These are phyloP conservation scores for Amblyjoppa fuscipennis DNA, from an alignment of 2,888 invertebrate species.

Conservation along the genomic window DNA sequence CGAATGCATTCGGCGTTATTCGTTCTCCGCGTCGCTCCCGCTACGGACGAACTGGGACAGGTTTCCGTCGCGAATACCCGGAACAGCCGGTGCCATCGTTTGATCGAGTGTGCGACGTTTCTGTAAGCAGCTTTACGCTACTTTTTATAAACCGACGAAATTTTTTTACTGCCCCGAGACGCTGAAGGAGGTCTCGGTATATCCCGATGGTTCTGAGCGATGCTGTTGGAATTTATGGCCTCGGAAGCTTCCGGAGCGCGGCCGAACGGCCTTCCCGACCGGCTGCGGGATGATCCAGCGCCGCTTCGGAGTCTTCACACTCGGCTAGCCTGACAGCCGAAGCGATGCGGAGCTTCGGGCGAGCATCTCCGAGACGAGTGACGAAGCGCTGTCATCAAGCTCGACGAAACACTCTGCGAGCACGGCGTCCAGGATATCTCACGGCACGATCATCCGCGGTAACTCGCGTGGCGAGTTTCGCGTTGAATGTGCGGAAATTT, in stretches of 20 bases:
- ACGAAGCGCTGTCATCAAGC: conserved; percentile 17
- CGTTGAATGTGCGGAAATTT: neutral
- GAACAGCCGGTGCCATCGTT: conserved; percentile 1
- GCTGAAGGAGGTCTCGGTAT: neutral
- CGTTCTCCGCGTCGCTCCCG: neutral
- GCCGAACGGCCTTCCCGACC: neutral
- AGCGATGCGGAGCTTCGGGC: neutral
- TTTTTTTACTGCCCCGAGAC: neutral
- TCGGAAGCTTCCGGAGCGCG: conserved; percentile 1
- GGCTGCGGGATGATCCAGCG: neutral
- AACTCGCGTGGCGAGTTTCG: neutral
- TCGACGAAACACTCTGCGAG: neutral
- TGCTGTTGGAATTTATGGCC: neutral
- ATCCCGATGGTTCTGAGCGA: neutral
- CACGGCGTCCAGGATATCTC: no score
- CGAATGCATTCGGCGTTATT: neutral
- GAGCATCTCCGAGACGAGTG: neutral
- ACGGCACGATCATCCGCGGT: neutral
- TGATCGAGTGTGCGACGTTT: neutral
- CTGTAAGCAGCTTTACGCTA: neutral
- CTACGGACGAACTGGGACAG: neutral
- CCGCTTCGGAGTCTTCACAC: conserved; percentile 6
- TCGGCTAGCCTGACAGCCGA: conserved; percentile 16
- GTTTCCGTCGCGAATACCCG: neutral
- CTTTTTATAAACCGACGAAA: neutral